Conservation (phyloP, 2,113 vertebrate species). For the Oxyruncus cristatus region DNA sequence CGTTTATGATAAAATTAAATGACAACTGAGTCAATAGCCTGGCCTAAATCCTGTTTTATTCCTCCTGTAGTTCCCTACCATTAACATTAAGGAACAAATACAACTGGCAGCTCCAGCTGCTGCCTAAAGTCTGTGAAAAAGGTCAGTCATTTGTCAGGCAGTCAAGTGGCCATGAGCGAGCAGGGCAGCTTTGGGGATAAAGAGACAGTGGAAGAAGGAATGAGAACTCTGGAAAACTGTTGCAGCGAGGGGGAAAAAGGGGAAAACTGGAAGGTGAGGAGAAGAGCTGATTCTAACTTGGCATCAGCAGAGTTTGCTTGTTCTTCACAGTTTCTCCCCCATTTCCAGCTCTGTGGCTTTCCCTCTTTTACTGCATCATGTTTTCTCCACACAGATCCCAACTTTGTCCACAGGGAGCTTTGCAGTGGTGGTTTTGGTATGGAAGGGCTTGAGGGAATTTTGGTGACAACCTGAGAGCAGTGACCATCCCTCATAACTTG, state of each 20-base stretch:
- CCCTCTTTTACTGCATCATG: accelerated
- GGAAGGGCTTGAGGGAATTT: neutral
- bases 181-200: neutral
- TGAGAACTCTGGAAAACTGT: neutral
- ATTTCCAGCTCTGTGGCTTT: accelerated
- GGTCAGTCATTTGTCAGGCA: neutral
- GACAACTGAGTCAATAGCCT: neutral
- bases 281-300: neutral
- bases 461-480: neutral
- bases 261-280: accelerated
- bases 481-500: neutral
- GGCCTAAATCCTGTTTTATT: neutral
- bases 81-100: neutral
- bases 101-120: neutral
- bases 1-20: neutral
- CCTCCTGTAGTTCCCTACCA: neutral
- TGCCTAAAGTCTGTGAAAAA: neutral
- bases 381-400: neutral
- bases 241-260: neutral
- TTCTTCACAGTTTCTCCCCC: accelerated
- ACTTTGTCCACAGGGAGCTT: neutral
- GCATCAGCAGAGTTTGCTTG: neutral
- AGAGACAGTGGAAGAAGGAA: neutral
- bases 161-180: neutral
- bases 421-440: neutral